These are phyloP conservation scores for Ambastaia sidthimunki DNA, from an alignment of 2,797 vertebrate genomes.

Conservation along the genomic window DNA sequence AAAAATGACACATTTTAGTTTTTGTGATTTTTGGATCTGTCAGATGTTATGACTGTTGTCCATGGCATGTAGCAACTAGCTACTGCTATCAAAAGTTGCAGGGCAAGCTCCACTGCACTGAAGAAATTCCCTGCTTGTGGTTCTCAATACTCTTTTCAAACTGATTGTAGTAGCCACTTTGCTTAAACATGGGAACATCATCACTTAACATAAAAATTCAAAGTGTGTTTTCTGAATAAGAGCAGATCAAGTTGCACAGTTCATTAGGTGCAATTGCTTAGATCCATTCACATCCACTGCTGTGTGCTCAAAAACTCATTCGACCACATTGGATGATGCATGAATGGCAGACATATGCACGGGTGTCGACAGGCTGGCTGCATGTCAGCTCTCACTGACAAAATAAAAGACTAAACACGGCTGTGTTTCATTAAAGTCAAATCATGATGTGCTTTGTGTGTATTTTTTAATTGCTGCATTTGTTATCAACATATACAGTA, in stretches of 20 bases:
- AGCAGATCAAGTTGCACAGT: slow-evolving; percentile 1
- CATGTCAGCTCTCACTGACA: slow-evolving; percentile 3
- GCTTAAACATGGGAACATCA: not conserved
- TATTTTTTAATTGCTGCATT: slow-evolving; percentile 4
- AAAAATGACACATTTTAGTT: too few relatives aligned
- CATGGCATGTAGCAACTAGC: too few relatives aligned
- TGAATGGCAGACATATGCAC: slow-evolving; percentile 6
- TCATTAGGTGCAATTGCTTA: slow-evolving; percentile 16
- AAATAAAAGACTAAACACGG: slow-evolving; percentile 17
- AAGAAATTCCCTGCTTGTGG: too few relatives aligned
- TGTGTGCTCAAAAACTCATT: not conserved
- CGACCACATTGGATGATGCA: not conserved
- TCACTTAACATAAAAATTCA: slow-evolving; percentile 11
- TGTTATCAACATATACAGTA: slow-evolving; percentile 6
- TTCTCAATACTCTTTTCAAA: not conserved
- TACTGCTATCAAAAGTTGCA: too few relatives aligned
- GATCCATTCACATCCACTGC: slow-evolving; percentile 9
- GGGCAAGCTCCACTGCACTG: too few relatives aligned
- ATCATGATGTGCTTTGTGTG: slow-evolving; percentile 13
- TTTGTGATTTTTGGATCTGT: too few relatives aligned
- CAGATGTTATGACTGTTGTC: too few relatives aligned
- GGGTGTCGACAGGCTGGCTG: not conserved
- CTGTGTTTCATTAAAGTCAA: slow-evolving; percentile 25
- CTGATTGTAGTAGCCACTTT: not conserved
- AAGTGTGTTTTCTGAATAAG: slow-evolving; percentile 1